Conservation (phyloP, 1,140 invertebrate genomes). For the Campoletis sonorensis region DNA sequence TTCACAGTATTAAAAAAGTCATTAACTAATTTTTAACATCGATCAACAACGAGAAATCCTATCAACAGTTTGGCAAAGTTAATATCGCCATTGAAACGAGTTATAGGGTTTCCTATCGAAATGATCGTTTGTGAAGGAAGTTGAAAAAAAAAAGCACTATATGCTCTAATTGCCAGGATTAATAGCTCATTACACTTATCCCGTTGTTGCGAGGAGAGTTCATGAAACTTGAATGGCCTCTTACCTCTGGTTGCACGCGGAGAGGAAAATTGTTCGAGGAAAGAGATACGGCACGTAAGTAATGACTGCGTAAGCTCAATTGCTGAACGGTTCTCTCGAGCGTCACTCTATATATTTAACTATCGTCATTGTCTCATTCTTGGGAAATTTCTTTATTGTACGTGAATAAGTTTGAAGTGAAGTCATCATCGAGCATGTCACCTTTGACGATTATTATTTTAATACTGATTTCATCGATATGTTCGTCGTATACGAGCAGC, state of each 20-base stretch:
- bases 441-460: conserved; percentile 24
- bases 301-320: conserved; percentile 20
- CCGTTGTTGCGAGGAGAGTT: conserved; percentile 1
- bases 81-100: neutral
- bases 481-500: neutral
- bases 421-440: conserved; percentile 21
- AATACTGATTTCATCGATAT: neutral
- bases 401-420: conserved; percentile 3
- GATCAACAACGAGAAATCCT: conserved; percentile 3
- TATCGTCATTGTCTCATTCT: neutral
- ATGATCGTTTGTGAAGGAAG: neutral
- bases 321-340: conserved; percentile 3
- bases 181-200: conserved; percentile 40
- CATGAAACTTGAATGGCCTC: conserved; percentile 4
- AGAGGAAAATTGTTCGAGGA: conserved; percentile 2
- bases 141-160: conserved; percentile 28
- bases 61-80: conserved; percentile 19
- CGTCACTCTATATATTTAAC: neutral
- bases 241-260: neutral
- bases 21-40: conserved; percentile 1
- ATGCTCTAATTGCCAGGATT: conserved; percentile 37
- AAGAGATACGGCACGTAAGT: conserved; percentile 9
- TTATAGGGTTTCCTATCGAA: neutral
- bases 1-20: neutral
- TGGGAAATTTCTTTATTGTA: neutral